These are phyloP conservation scores for Spilarctia lutea DNA, from an alignment of 2,888 invertebrate genomes.

Conservation along the genomic window DNA sequence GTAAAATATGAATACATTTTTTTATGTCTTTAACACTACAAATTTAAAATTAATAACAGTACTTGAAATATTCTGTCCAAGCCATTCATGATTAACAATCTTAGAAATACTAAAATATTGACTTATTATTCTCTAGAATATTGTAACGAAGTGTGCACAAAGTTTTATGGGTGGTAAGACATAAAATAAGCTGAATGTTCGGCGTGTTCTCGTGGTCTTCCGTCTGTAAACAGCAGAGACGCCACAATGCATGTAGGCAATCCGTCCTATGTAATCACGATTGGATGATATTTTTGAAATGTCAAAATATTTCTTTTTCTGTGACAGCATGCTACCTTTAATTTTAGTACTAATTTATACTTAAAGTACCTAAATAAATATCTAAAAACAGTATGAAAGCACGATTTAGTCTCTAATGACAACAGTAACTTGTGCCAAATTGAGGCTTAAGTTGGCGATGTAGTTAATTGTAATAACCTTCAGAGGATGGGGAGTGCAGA, in stretches of 20 bases:
- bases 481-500: conserved; percentile 52
- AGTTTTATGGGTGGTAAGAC: conserved; percentile 72
- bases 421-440: conserved; percentile 69
- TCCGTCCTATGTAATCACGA: conserved; percentile 60
- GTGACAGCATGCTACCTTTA: conserved; percentile 18
- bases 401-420: conserved; percentile 44
- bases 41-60: conserved; percentile 31
- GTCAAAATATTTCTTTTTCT: conserved; percentile 42
- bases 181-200: conserved; percentile 70
- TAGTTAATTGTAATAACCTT: conserved; percentile 81
- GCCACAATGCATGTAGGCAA: conserved; percentile 62
- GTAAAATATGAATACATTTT: too few relatives aligned
- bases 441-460: conserved; percentile 72
- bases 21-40: too few relatives aligned
- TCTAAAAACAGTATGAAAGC: conserved; percentile 23
- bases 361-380: conserved; percentile 1
- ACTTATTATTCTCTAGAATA: too few relatives aligned
- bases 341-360: background rate
- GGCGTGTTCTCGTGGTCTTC: conserved; percentile 64
- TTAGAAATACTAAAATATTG: too few relatives aligned
- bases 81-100: too few relatives aligned
- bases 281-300: conserved; percentile 56
- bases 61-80: conserved; percentile 37
- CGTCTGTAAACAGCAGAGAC: conserved; percentile 64
- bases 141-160: conserved; percentile 48